Conservation (phyloP, 2,113 vertebrate genomes). For the Hoplias malabaricus region DNA sequence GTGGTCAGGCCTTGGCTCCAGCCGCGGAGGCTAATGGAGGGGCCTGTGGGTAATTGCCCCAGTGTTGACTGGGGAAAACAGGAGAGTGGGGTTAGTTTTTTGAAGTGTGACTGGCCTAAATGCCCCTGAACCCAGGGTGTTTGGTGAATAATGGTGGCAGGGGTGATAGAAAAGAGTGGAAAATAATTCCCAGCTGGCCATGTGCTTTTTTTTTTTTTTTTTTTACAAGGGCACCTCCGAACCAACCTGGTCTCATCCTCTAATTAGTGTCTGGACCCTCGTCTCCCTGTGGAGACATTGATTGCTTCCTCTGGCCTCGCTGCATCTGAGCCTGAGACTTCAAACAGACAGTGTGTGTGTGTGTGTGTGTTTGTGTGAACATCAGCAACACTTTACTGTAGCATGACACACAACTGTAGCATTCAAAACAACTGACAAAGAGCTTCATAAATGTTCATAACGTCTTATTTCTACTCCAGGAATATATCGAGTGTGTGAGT, state of each 20-base stretch:
- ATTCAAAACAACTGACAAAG: too few relatives aligned
- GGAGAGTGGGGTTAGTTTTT: background rate
- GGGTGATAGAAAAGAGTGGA: background rate
- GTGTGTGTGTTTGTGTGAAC: background rate
- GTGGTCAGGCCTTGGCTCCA: background rate
- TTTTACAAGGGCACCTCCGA: conserved; percentile 41
- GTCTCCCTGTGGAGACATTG: conserved; percentile 24
- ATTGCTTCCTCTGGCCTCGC: conserved; percentile 23
- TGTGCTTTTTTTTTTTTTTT: background rate
- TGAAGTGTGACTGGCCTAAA: background rate
- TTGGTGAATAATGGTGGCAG: background rate
- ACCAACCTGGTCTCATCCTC: conserved; percentile 10
- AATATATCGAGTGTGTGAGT: too few relatives aligned
- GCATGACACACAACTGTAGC: too few relatives aligned
- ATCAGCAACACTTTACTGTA: too few relatives aligned
- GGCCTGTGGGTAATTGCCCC: background rate
- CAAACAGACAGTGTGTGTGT: conserved; percentile 7
- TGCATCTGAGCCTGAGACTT: conserved; percentile 30
- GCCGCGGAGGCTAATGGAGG: background rate
- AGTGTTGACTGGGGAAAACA: background rate
- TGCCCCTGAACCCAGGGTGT: background rate
- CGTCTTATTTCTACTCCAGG: too few relatives aligned
- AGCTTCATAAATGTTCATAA: too few relatives aligned
- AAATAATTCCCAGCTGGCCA: conserved; percentile 49
- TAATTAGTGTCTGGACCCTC: conserved; percentile 34